Percentiles rank a stretch among this genome's conserved stretches.
Evolutionary conservation across 2,113 vertebrate species (phyloP).

Genomic region (Gallinago media): DNA sequence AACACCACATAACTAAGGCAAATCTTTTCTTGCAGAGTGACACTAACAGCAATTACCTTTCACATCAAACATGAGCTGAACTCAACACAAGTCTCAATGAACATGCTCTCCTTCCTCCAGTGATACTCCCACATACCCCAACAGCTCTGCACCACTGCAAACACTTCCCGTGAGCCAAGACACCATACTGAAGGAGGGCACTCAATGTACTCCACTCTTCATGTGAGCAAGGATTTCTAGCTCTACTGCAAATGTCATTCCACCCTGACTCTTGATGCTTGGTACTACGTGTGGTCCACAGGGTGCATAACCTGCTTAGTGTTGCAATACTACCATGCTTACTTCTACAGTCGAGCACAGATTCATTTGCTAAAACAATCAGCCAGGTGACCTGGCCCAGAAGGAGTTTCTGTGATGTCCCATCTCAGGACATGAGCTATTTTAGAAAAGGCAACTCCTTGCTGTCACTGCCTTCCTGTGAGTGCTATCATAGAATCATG

Average conservation of each 20-base stretch:
- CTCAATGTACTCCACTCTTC: neutral
- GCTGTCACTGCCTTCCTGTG: neutral
- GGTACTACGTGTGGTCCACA: rapidly evolving
- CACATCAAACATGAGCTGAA: neutral
- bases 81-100: neutral
- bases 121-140: neutral
- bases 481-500: neutral
- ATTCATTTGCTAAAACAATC: neutral
- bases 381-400: neutral
- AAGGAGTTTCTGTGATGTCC: neutral
- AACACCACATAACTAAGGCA: neutral
- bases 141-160: neutral
- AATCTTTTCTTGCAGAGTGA: neutral
- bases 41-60: neutral
- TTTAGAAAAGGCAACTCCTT: neutral
- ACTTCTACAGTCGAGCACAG: neutral
- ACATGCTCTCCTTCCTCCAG: rapidly evolving
- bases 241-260: neutral
- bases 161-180: neutral
- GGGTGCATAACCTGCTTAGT: neutral
- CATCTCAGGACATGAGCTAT: neutral
- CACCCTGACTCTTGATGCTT: neutral
- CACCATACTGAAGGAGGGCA: neutral
- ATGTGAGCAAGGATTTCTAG: neutral
- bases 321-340: neutral